Base-by-base conservation (phyloP, 1,140 invertebrate species). In the Belonocnema kinseyi region DNA sequence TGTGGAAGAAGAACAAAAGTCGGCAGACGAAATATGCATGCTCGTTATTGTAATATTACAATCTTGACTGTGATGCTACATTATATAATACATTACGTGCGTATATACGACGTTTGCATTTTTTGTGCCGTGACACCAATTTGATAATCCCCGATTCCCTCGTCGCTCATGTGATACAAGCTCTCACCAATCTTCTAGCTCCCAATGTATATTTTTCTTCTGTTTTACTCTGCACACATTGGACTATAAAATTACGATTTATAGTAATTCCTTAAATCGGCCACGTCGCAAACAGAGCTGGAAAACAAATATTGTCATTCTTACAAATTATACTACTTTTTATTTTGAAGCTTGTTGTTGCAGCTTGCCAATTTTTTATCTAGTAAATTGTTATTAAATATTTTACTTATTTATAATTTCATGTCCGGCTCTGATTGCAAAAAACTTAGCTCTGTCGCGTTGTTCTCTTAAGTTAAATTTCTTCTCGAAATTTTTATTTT, bases 11-110 rank as follows among this genome's bases (percentile, higher is more conserved):
- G n/a, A 71, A 53, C 76, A 76, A 75, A 77, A 21, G 40, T 58
- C 74, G 77, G 73, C 80, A 77, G 72, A 78, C 51, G 70, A 81
- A 82, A 82, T 76, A 81, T 81, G 78, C 81, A 85, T 82, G 73
- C 77, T 82, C 77, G 78, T 85, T 85, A 75, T 85, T 83, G 77
- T 85, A 82, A 80, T 80, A 83, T 77, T 85, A 82, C 79, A 71
- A 83, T 82, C 82, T 83, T 85, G 82, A 85, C 83, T 85, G 83
- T 85, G 82, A 83, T 85, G 80, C 78, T 83, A 83, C 78, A 81
- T 85, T 82, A 76, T 77, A 75, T 79, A 76, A 74, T 81, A 73
- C 76, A 80, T 81, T 83, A 73, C 52, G 52, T 85, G 82, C 70
- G 33, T 78, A 73, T 82, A 85, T 76, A 83, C 80, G 77, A 79